These are phyloP conservation scores for Potamarius usumacintae DNA, from an alignment of 2,113 vertebrate genomes.

Conservation along the genomic window DNA sequence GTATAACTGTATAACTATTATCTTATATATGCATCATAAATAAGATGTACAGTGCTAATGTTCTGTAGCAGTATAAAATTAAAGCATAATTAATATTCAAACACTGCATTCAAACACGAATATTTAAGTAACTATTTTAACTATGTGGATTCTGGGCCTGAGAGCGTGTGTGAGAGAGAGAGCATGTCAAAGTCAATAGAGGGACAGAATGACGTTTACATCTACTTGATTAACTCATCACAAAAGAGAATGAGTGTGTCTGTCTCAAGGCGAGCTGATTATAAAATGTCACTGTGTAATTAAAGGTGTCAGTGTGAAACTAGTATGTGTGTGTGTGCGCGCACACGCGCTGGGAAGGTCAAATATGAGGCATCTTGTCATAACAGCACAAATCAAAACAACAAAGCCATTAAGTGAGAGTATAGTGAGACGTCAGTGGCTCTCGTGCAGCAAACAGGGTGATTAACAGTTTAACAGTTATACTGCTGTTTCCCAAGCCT, in stretches of 20 bases:
- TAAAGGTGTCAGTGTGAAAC: slow-evolving; percentile 28
- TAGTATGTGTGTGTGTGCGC: not conserved
- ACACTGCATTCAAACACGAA: not conserved
- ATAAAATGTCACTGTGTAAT: slow-evolving; percentile 52
- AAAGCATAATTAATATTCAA: not conserved
- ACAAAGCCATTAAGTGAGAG: not conserved
- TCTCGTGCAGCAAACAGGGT: not conserved
- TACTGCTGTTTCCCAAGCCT: not conserved
- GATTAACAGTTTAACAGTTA: not conserved
- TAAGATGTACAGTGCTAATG: not conserved
- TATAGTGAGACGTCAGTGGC: not conserved
- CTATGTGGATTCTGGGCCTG: not conserved
- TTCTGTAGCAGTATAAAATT: not conserved
- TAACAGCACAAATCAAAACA: not conserved
- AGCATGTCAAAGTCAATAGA: not conserved
- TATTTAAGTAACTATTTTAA: not conserved
- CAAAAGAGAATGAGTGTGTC: slow-evolving; percentile 24
- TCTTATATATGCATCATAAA: not conserved
- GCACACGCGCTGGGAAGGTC: slow-evolving; percentile 1
- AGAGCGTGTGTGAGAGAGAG: not conserved
- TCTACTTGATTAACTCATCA: slow-evolving; percentile 46
- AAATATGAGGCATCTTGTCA: not conserved
- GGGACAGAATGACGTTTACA: slow-evolving; percentile 34
- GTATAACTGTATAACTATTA: not conserved
- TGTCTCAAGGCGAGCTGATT: slow-evolving; percentile 35